A percentile compares a stretch with the other conserved stretches of the same genome.
phyloP scores from a whole-genome alignment of 2,888 invertebrate species.

The Tachina grossa region DNA sequence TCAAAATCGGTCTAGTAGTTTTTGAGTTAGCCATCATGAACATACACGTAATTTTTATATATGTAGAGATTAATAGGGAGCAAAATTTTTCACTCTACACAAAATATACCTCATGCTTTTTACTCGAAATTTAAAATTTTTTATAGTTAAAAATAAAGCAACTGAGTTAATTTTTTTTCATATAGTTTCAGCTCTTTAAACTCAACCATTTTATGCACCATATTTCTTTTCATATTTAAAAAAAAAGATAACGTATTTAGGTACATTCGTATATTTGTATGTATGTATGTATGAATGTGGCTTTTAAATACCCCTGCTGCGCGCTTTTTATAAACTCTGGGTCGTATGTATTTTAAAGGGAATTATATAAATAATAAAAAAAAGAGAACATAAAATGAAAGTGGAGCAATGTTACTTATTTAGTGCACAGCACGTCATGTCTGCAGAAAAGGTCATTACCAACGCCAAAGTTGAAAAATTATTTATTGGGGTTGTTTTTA shows the following conservation, averaged over 20 bases:
- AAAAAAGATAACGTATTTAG: not conserved
- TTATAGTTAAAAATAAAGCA: not conserved
- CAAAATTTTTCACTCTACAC: too few relatives aligned
- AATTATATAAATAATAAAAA: constrained; percentile 7
- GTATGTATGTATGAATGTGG: not conserved
- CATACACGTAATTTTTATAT: too few relatives aligned
- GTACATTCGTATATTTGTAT: not conserved
- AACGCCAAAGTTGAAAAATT: not conserved
- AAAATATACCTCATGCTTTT: too few relatives aligned
- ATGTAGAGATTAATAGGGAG: too few relatives aligned
- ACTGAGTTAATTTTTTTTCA: not conserved
- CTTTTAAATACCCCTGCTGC: constrained; percentile 37
- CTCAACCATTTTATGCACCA: constrained; percentile 8
- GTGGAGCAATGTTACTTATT: constrained; percentile 10
- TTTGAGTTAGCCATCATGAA: too few relatives aligned
- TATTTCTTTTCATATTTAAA: constrained; percentile 9
- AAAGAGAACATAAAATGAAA: not conserved
- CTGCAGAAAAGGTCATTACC: constrained; percentile 19
- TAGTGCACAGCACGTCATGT: constrained; percentile 14
- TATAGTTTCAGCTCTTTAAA: constrained; percentile 11
- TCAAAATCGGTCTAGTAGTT: too few relatives aligned
- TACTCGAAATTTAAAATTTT: not conserved
- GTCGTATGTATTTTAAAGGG: constrained; percentile 5
- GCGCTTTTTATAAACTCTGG: not conserved
- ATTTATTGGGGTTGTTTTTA: not conserved